Evolutionary conservation across 2,888 invertebrate species (phyloP), one percentile per base, ranked within the genome.

Genomic region (Ypsolopha sequella): DNA sequence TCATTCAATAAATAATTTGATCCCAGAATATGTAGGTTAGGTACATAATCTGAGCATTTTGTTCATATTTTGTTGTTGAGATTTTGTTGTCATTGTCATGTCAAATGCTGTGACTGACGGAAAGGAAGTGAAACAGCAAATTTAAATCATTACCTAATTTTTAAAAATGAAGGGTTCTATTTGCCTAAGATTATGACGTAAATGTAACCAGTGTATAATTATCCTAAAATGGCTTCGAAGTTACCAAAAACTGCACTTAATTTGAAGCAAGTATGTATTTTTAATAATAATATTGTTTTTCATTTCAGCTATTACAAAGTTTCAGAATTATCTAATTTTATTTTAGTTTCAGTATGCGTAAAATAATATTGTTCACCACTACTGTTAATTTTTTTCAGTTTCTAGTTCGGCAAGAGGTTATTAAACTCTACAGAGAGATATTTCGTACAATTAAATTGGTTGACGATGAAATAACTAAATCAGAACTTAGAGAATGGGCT

Each of bases 361-460:
- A 2, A 24, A 24, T 24, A 4, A 24, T 24, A 24, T 24, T 24
- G 24, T 24, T 24, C 24, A 24, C 24, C 24, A 24, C 2, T 2
- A 24, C 48, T 44, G 8, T 11, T 46, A 6, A 52, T 53, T 54
- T 51, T 53, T 89, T 89, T 34, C 73, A 95, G 95, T 95, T 95
- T 72, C 89, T 95, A 73, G 72, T 94, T 36, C 90, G 93, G 9
- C 91, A 92, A 77, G 92, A 95, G 77, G 95, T 95, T 0, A 70
- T 95, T 14, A 91, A 90, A 62, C 73, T 95, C 0, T 95, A 95
- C 64, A 85, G 93, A 57, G 89, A 91, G 56, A 91, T 95, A 54
- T 89, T 94, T 59, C 88, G 91, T 50, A 88, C 92, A 7, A 88
- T 93, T 48, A 88, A 87, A 52, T 77, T 89, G 62, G 90, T 95